phyloP scores from a whole-genome alignment of 2,113 vertebrate species.

The Spea multiplicata region DNA sequence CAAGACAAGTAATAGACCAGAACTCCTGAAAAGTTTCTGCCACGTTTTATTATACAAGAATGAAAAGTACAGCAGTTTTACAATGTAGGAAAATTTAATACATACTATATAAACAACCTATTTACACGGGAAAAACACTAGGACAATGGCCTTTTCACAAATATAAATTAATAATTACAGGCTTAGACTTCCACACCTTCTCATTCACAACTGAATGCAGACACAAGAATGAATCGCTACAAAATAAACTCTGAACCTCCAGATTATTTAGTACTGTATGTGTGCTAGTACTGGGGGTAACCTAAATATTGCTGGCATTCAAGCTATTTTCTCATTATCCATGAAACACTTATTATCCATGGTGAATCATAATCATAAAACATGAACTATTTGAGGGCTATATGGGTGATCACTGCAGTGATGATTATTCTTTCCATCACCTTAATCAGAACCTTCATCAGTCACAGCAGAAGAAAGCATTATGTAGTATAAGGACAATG shows the following conservation, averaged over 20 bases:
- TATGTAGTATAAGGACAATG: no score
- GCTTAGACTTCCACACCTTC: conserved; percentile 65
- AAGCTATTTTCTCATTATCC: neutral
- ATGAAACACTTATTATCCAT: neutral
- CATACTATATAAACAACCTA: conserved; percentile 97
- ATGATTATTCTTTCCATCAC: no score
- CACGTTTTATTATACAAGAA: conserved; percentile 72
- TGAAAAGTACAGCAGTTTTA: conserved; percentile 74
- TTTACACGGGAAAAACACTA: conserved; percentile 91
- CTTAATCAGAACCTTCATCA: no score
- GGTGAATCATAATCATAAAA: neutral
- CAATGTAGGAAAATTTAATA: conserved; percentile 99
- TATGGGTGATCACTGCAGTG: no score
- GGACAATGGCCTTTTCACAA: conserved; percentile 90
- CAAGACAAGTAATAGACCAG: neutral
- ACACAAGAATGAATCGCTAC: neutral
- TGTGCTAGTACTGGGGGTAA: neutral
- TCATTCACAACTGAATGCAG: conserved; percentile 3
- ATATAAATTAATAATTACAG: conserved; percentile 95
- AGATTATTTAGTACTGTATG: neutral
- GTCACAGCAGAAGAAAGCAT: no score
- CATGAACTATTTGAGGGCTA: no score
- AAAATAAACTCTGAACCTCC: neutral
- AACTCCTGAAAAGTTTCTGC: conserved; percentile 62
- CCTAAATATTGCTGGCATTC: neutral